Evolutionary conservation across 2,113 vertebrate species (phyloP).

Genomic region (Callopanchax toddi): DNA sequence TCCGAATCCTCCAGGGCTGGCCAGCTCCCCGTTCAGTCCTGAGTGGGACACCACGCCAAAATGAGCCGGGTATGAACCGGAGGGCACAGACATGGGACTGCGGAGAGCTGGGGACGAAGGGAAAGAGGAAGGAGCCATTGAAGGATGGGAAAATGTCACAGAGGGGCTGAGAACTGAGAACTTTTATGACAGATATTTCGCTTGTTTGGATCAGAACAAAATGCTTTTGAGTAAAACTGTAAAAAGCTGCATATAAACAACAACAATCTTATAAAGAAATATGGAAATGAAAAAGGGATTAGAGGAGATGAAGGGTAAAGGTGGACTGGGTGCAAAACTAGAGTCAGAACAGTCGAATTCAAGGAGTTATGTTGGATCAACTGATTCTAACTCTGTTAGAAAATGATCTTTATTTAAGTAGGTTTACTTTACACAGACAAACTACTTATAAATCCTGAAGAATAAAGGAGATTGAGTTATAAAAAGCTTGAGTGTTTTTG

Average conservation of each 20-base stretch:
- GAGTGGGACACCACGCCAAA: constrained; percentile 86
- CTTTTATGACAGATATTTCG: too few relatives aligned
- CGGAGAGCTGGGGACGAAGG: constrained; percentile 80
- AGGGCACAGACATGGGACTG: constrained; percentile 84
- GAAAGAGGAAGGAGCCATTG: constrained; percentile 48
- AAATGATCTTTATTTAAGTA: too few relatives aligned
- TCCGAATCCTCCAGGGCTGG: constrained; percentile 82
- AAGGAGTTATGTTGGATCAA: neutral
- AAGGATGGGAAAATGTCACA: constrained; percentile 40
- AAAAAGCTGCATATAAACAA: too few relatives aligned
- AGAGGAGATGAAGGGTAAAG: constrained; percentile 15
- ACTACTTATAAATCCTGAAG: too few relatives aligned
- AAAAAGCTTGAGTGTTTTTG: too few relatives aligned
- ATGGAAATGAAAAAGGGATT: constrained; percentile 20
- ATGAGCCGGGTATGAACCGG: constrained; percentile 84
- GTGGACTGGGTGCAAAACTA: constrained; percentile 2
- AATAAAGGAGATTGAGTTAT: too few relatives aligned
- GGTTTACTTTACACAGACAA: too few relatives aligned
- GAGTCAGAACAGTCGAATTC: neutral
- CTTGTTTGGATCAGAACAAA: too few relatives aligned
- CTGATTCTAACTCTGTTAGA: too few relatives aligned
- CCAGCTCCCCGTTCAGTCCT: constrained; percentile 85
- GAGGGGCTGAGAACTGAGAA: constrained; percentile 36
- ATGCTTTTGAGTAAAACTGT: too few relatives aligned
- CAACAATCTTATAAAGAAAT: neutral